Evolutionary conservation across 2,113 vertebrate species (phyloP).

Genomic region (Forbesichthys papilliferus): DNA sequence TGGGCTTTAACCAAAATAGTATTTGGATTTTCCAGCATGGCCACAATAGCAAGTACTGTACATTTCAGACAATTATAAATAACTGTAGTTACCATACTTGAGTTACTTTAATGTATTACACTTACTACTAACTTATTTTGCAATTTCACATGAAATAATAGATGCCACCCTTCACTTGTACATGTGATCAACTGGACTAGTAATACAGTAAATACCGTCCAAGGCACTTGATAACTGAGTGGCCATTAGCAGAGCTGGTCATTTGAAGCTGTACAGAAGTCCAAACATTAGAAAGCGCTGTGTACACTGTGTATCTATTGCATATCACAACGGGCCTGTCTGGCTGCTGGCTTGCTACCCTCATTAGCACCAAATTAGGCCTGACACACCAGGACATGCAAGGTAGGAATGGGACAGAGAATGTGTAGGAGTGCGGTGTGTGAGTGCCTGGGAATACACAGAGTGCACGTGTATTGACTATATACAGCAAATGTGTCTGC

Average conservation of each 20-base stretch:
- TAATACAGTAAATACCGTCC: constrained; percentile 39
- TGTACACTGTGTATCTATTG: constrained; percentile 46
- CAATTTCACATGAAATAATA: constrained; percentile 3
- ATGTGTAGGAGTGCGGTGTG: constrained; percentile 5
- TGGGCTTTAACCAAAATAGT: not conserved
- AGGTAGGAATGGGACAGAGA: constrained; percentile 32
- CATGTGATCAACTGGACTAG: too few relatives aligned
- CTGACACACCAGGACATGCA: constrained; percentile 42
- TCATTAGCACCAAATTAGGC: constrained; percentile 74
- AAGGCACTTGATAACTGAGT: constrained; percentile 41
- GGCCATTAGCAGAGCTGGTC: constrained; percentile 5
- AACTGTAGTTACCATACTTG: too few relatives aligned
- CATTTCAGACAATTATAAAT: too few relatives aligned
- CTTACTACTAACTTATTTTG: too few relatives aligned
- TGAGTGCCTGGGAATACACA: constrained; percentile 4
- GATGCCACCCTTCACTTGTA: constrained; percentile 9
- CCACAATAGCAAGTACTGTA: too few relatives aligned
- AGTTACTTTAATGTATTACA: too few relatives aligned
- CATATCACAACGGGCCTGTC: constrained; percentile 60
- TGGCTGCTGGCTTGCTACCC: constrained; percentile 46
- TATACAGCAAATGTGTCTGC: constrained; percentile 1
- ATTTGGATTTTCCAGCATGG: too few relatives aligned
- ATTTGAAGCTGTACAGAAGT: constrained; percentile 56
- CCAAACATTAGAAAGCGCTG: constrained; percentile 40
- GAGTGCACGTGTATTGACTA: constrained; percentile 1